Conservation (phyloP, 2,888 invertebrate genomes). For the Odontocolon sp. region DNA sequence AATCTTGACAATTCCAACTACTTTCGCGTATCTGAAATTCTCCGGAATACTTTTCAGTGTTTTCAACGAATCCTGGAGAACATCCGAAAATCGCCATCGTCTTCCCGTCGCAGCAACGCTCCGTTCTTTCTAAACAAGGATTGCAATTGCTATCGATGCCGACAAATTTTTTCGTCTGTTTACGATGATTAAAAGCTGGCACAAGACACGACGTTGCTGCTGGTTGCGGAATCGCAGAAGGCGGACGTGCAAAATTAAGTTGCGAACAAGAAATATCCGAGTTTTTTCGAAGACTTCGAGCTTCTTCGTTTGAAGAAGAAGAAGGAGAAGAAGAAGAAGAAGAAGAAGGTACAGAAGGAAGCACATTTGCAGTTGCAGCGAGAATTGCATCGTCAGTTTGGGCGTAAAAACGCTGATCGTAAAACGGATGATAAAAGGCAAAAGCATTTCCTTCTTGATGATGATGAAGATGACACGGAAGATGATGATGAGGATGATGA, state of each 20-base stretch:
- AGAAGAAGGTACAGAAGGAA: background rate
- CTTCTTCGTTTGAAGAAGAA: background rate
- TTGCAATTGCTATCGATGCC: slow-evolving; percentile 59
- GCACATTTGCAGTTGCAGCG: background rate
- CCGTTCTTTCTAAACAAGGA: slow-evolving; percentile 57
- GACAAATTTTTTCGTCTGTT: slow-evolving; percentile 17
- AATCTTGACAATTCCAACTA: slow-evolving; percentile 2
- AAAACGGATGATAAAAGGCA: slow-evolving; percentile 47
- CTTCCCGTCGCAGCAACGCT: background rate
- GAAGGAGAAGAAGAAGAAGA: background rate
- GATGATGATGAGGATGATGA: slow-evolving; percentile 29
- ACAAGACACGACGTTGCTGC: slow-evolving; percentile 4
- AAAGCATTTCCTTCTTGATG: slow-evolving; percentile 23
- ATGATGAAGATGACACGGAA: slow-evolving; percentile 28
- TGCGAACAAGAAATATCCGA: too few species aligned
- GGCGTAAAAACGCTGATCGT: slow-evolving; percentile 41
- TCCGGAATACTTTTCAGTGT: background rate
- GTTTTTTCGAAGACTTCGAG: too few species aligned
- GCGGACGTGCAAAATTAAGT: slow-evolving; percentile 14
- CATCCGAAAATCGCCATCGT: slow-evolving; percentile 17
- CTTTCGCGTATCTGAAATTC: background rate
- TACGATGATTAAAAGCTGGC: slow-evolving; percentile 24
- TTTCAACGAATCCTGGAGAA: background rate
- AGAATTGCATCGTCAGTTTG: background rate
- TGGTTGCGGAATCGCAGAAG: slow-evolving; percentile 18